These are phyloP conservation scores for Lipophrys pholis DNA, from an alignment of 2,113 vertebrate species.

Conservation along the genomic window DNA sequence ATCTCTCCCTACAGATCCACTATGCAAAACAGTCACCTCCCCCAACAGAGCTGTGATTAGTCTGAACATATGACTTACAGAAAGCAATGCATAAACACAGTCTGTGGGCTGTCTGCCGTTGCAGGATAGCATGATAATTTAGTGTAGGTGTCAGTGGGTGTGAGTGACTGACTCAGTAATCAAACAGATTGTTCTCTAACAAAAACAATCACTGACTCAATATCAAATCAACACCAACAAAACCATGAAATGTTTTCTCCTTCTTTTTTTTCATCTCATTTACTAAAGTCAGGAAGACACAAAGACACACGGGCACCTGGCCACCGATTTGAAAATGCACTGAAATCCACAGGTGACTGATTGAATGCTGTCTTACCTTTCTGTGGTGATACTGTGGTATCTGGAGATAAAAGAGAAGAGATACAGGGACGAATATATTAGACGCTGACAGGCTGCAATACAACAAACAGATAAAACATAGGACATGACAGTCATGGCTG, in stretches of 20 bases:
- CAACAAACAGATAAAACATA: conserved; percentile 40
- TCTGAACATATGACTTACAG: conserved; percentile 44
- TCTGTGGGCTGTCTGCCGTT: conserved; percentile 52
- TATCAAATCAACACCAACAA: conserved; percentile 65
- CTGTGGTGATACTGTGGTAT: conserved; percentile 77
- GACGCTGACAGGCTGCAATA: conserved; percentile 38
- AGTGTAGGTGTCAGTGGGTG: conserved; percentile 63
- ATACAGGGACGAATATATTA: conserved; percentile 60
- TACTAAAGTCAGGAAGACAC: conserved; percentile 22
- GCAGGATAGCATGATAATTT: conserved; percentile 46
- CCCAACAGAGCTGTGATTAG: conserved; percentile 63
- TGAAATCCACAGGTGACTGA: conserved; percentile 46
- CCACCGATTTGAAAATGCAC: conserved; percentile 17
- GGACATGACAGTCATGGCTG: conserved; percentile 33
- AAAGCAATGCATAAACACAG: conserved; percentile 42
- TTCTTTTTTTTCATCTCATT: conserved; percentile 57
- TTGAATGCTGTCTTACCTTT: conserved; percentile 76
- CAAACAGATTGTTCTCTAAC: conserved; percentile 68
- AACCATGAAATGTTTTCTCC: conserved; percentile 24
- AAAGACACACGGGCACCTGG: background rate
- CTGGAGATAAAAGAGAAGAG: conserved; percentile 69
- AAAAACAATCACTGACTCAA: conserved; percentile 50
- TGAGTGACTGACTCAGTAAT: conserved; percentile 76
- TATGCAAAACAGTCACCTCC: conserved; percentile 59
- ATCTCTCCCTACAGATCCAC: conserved; percentile 36